Evolutionary conservation across 1,140 invertebrate species (phyloP).

Genomic region (Eriocheir sinensis): DNA sequence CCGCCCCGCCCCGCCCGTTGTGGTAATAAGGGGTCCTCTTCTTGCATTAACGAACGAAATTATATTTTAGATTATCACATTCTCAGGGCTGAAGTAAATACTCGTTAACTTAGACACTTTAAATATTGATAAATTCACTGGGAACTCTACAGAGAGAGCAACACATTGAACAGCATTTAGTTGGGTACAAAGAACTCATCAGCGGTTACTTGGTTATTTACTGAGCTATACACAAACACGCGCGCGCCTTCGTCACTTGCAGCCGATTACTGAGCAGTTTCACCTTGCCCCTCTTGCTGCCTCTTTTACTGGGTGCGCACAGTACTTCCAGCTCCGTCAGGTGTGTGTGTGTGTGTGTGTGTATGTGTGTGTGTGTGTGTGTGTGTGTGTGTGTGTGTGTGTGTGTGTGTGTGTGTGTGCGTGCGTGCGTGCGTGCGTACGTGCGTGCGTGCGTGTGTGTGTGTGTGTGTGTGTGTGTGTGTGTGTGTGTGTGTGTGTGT

Average conservation of each 20-base stretch:
- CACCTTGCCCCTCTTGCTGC: not conserved
- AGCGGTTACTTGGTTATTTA: not conserved
- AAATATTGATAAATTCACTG: not conserved
- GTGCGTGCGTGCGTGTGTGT: no score
- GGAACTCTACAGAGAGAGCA: not conserved
- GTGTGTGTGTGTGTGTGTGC: constrained; percentile 21
- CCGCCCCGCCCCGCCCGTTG: not conserved
- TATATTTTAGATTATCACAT: not conserved
- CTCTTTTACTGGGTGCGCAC: not conserved
- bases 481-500: no score
- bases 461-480: no score
- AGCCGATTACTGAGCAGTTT: not conserved
- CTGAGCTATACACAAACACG: constrained; percentile 23
- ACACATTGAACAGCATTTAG: not conserved
- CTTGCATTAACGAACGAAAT: not conserved
- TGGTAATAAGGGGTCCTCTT: not conserved
- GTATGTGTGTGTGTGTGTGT: not conserved
- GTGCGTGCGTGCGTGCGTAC: not conserved
- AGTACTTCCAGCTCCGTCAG: not conserved
- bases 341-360: not conserved
- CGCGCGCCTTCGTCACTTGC: not conserved
- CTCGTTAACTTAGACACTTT: not conserved
- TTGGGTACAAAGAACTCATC: not conserved
- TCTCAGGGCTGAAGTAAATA: not conserved
- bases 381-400: constrained; percentile 10